These are phyloP conservation scores for Campoletis sonorensis DNA, from an alignment of 1,140 invertebrate species.

Conservation along the genomic window DNA sequence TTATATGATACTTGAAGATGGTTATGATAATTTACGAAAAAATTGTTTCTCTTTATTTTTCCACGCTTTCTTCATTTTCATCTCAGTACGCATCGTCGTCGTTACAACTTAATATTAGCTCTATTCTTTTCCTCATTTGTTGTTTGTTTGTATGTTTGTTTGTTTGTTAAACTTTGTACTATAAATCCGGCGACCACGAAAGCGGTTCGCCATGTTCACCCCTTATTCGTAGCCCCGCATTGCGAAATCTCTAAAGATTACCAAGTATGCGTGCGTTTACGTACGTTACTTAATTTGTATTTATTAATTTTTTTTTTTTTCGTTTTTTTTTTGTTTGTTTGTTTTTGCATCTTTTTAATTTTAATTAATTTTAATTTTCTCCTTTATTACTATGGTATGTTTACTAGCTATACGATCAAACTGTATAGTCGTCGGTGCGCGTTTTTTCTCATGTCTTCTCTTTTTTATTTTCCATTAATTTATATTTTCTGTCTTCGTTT, in stretches of 20 bases:
- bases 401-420: constrained; percentile 61
- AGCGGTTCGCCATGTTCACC: constrained; percentile 55
- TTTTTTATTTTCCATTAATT: not conserved
- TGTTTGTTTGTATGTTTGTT: constrained; percentile 49
- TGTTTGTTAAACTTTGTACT: constrained; percentile 71
- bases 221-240: constrained; percentile 63
- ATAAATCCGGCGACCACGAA: constrained; percentile 65
- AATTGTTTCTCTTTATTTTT: constrained; percentile 29
- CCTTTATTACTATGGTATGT: constrained; percentile 56
- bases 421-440: constrained; percentile 56
- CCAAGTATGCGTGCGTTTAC: constrained; percentile 48
- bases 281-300: constrained; percentile 40
- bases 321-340: not conserved
- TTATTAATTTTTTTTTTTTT: constrained; percentile 46
- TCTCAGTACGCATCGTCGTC: constrained; percentile 50
- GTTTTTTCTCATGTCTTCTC: constrained; percentile 19
- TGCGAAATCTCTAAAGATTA: constrained; percentile 54
- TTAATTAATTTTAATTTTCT: constrained; percentile 51
- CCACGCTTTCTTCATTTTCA: constrained; percentile 40
- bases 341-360: constrained; percentile 25
- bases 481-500: constrained; percentile 27
- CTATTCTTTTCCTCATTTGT: constrained; percentile 46
- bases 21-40: constrained; percentile 52
- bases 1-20: constrained; percentile 54
- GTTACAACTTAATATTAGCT: constrained; percentile 55